Evolutionary conservation across 2,113 vertebrate species (phyloP).

Genomic region (Podocnemis expansa): DNA sequence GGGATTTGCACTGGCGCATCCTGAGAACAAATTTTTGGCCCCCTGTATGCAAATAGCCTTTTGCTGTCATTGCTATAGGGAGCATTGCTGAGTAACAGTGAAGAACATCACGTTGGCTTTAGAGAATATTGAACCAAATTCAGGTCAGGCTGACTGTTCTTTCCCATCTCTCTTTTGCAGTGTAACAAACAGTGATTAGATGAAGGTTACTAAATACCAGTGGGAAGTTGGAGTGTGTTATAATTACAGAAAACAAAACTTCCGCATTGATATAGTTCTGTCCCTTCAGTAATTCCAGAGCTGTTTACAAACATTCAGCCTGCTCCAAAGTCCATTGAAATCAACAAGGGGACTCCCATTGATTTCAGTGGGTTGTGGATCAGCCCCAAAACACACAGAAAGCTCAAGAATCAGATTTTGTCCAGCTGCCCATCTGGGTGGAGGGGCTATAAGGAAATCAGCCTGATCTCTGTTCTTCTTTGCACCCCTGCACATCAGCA

Average conservation of each 20-base stretch:
- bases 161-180: background rate
- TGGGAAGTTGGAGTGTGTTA: background rate
- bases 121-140: background rate
- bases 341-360: background rate
- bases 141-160: background rate
- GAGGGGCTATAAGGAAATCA: background rate
- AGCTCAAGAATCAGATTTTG: accelerated
- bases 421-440: background rate
- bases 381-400: background rate
- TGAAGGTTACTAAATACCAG: background rate
- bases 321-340: background rate
- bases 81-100: background rate
- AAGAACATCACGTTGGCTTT: background rate
- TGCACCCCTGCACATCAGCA: background rate
- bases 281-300: background rate
- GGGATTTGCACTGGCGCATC: background rate
- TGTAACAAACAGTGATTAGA: background rate
- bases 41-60: background rate
- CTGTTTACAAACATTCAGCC: background rate
- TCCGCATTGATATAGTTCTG: background rate
- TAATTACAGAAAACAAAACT: background rate
- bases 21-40: background rate
- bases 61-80: background rate
- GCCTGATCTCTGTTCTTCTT: background rate
- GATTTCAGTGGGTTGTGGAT: background rate